Conservation (phyloP, 2,888 invertebrate species). For the Odontomyia ornata region DNA sequence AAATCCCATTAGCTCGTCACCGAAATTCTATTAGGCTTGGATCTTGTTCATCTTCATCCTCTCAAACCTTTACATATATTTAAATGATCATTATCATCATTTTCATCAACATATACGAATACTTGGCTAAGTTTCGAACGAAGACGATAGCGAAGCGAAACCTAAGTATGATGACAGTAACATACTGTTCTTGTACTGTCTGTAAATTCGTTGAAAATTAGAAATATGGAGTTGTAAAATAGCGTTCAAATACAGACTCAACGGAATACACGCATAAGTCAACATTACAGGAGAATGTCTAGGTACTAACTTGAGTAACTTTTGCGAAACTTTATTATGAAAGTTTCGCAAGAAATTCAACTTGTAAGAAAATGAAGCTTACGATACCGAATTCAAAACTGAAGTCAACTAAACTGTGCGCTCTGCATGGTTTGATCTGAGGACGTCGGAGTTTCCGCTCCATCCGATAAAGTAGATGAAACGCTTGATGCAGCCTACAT, state of each 20-base stretch:
- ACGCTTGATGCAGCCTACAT: conserved; percentile 10
- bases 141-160: no score
- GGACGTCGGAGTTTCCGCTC: conserved; percentile 2
- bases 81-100: neutral
- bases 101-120: neutral
- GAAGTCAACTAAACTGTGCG: no score
- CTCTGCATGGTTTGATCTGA: neutral
- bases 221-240: neutral
- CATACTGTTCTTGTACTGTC: conserved; percentile 7
- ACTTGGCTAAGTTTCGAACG: neutral
- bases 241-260: neutral
- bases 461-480: conserved; percentile 2
- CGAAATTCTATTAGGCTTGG: no score
- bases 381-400: neutral
- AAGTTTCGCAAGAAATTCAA: conserved; percentile 39
- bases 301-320: conserved; percentile 20
- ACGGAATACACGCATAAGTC: conserved; percentile 18
- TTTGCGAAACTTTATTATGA: conserved; percentile 43
- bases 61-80: neutral
- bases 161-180: no score
- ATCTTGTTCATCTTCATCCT: no score
- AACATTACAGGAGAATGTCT: conserved; percentile 21
- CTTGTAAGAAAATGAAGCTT: conserved; percentile 30
- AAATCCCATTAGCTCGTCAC: no score
- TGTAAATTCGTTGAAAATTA: conserved; percentile 1